Conservation (phyloP, 1,140 invertebrate species). For the Tetramorium parvispinum region DNA sequence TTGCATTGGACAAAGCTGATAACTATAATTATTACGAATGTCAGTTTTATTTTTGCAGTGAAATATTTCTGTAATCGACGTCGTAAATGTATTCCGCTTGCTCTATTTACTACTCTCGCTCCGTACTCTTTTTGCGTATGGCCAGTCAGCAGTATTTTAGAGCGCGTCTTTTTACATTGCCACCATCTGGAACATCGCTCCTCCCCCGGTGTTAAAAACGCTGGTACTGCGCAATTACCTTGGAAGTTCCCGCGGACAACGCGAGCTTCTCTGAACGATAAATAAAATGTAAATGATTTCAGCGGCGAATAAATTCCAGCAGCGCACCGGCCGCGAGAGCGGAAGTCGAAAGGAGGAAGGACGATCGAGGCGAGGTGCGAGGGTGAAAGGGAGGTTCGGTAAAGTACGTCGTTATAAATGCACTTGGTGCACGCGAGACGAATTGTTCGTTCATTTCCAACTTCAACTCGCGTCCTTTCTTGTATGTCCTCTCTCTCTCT, state of each 20-base stretch:
- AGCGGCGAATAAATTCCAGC: slow-evolving; percentile 69
- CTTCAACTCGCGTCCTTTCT: slow-evolving; percentile 39
- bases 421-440: slow-evolving; percentile 80
- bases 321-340: slow-evolving; percentile 19
- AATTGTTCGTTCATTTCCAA: slow-evolving; percentile 70
- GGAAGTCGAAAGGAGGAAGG: slow-evolving; percentile 42
- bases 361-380: slow-evolving; percentile 17
- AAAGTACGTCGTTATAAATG: slow-evolving; percentile 80
- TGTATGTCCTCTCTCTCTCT: too few species aligned
- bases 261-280: slow-evolving; percentile 66
- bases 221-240: slow-evolving; percentile 61
- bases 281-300: slow-evolving; percentile 79
- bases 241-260: slow-evolving; percentile 56
- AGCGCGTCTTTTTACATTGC: slow-evolving; percentile 55
- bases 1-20: background rate
- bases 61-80: slow-evolving; percentile 19
- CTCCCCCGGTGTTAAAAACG: slow-evolving; percentile 56
- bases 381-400: slow-evolving; percentile 21
- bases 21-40: background rate
- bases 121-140: slow-evolving; percentile 23
- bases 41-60: background rate
- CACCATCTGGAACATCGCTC: slow-evolving; percentile 55
- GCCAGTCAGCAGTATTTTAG: slow-evolving; percentile 60
- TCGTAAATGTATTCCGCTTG: slow-evolving; percentile 5
- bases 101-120: slow-evolving; percentile 13